phyloP scores from a whole-genome alignment of 2,113 vertebrate genomes.

The Etia nguti region DNA sequence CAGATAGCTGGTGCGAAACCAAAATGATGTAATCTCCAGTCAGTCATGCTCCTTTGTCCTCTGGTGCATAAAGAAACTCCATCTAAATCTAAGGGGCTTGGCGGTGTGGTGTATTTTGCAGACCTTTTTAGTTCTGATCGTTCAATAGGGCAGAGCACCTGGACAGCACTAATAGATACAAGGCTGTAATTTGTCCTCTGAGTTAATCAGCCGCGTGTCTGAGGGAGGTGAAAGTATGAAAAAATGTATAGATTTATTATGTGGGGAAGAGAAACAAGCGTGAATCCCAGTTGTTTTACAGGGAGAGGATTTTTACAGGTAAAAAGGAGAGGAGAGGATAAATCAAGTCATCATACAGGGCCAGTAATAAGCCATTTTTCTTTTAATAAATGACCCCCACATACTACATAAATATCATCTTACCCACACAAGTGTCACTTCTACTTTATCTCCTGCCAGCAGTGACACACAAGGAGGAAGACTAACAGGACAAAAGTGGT shows the following conservation, averaged over 20 bases:
- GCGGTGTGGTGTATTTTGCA: neutral
- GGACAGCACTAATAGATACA: constrained; percentile 54
- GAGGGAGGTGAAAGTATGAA: neutral
- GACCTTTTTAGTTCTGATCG: constrained; percentile 40
- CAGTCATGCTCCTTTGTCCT: constrained; percentile 35
- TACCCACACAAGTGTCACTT: constrained; percentile 28
- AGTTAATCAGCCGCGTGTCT: constrained; percentile 51
- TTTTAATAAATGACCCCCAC: constrained; percentile 41
- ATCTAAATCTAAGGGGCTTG: constrained; percentile 1
- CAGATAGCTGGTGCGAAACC: constrained; percentile 27
- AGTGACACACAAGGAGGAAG: neutral
- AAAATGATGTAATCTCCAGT: constrained; percentile 32
- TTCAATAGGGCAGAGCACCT: constrained; percentile 51
- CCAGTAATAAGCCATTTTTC: constrained; percentile 51
- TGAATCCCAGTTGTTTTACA: neutral
- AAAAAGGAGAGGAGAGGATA: constrained; percentile 10
- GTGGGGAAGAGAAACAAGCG: neutral
- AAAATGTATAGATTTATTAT: constrained; percentile 9
- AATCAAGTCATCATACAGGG: constrained; percentile 45
- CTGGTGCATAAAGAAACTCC: constrained; percentile 9
- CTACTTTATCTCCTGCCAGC: constrained; percentile 43
- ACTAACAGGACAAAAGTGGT: neutral
- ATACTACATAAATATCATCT: constrained; percentile 42
- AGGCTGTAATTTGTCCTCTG: constrained; percentile 51
- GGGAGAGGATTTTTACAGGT: neutral